Conservation (phyloP, 2,113 vertebrate genomes). For the Cnemophilus loriae region DNA sequence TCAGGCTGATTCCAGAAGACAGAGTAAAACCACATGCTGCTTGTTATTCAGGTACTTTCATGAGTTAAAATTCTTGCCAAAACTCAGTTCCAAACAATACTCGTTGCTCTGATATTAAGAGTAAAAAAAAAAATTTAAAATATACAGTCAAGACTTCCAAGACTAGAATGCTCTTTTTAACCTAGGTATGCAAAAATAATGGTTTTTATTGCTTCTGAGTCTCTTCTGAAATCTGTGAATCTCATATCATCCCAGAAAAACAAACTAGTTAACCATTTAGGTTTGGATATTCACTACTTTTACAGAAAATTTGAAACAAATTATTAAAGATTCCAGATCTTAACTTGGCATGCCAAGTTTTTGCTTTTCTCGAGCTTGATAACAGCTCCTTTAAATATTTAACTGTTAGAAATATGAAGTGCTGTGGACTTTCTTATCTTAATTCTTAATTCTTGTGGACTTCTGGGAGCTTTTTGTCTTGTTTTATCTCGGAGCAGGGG, state of each 20-base stretch:
- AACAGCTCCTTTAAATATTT: not conserved
- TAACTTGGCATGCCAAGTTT: not conserved
- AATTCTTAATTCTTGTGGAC: not conserved
- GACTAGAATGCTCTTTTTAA: not conserved
- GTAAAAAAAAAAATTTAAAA: not conserved
- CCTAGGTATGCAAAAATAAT: not conserved
- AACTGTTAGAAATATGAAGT: not conserved
- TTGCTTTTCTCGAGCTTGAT: not conserved
- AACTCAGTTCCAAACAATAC: not conserved
- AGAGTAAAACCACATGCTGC: not conserved
- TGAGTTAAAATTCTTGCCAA: not conserved
- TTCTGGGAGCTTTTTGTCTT: not conserved
- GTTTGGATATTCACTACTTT: not conserved
- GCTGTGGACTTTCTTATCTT: not conserved
- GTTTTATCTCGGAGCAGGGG: accelerated
- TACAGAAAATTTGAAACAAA: not conserved
- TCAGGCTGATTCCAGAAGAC: not conserved
- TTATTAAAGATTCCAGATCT: not conserved
- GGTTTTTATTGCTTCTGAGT: not conserved
- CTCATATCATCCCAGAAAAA: not conserved
- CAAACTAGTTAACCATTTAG: not conserved
- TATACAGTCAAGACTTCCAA: not conserved
- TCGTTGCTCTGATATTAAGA: not conserved
- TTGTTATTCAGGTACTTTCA: not conserved
- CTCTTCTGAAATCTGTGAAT: not conserved